Evolutionary conservation across 1,140 invertebrate species (phyloP).

Genomic region (Plectrocnemia conspersa): DNA sequence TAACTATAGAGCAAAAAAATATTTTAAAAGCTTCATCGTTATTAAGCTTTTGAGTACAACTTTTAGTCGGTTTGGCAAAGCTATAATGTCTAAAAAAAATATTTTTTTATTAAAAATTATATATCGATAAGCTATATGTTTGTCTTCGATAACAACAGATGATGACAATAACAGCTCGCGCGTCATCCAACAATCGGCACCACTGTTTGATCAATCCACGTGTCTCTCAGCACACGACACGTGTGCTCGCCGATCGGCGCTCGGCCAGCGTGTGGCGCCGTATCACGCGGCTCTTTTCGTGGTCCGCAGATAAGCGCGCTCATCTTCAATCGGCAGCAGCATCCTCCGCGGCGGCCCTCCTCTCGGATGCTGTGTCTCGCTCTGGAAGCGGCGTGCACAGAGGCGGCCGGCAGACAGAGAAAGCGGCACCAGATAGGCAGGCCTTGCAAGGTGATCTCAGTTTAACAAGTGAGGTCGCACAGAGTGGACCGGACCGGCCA

Average conservation of each 20-base stretch:
- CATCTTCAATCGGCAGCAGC: background rate
- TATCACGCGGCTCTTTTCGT: conserved; percentile 2
- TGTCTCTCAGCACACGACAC: no score
- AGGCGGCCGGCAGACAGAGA: conserved; percentile 17
- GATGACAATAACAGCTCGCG: background rate
- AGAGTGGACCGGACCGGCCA: conserved; percentile 25
- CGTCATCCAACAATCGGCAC: background rate
- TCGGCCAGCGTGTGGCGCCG: background rate
- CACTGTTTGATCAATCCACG: no score
- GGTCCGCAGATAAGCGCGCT: background rate
- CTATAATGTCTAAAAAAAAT: no score
- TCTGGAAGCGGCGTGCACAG: conserved; percentile 12
- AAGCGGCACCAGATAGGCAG: conserved; percentile 9
- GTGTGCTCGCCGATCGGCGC: background rate
- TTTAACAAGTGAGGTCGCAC: conserved; percentile 32
- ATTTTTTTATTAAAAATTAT: no score
- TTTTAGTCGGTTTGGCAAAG: no score
- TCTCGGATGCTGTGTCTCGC: conserved; percentile 1
- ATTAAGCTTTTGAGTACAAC: no score
- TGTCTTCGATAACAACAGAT: background rate
- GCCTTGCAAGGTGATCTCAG: conserved; percentile 36
- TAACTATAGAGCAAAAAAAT: no score
- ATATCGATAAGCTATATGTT: no score
- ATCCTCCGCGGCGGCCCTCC: conserved; percentile 5
- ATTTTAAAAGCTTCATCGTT: no score